phyloP scores from a whole-genome alignment of 23 tunicate genomes.

The Aplidium turbinatum region DNA sequence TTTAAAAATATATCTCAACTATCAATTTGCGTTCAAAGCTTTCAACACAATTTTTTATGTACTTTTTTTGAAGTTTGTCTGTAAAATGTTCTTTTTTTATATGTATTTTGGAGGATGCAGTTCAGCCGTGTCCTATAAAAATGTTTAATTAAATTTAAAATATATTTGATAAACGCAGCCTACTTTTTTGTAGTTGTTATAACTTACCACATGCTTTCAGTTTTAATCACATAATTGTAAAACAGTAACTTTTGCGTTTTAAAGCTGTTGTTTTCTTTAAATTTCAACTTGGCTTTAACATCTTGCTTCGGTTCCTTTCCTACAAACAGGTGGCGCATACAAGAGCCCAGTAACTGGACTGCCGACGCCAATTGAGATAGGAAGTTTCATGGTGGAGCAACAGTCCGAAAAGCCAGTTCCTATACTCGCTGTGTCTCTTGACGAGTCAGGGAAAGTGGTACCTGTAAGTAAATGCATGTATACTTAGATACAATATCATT shows the following conservation, averaged over 20 bases:
- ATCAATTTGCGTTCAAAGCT: neutral
- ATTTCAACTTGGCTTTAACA: no score
- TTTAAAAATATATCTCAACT: neutral
- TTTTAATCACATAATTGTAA: no score
- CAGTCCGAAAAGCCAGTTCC: slow-evolving; percentile 68
- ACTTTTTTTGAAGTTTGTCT: neutral
- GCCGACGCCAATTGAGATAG: slow-evolving; percentile 89
- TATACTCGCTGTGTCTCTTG: slow-evolving; percentile 53
- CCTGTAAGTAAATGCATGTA: slow-evolving; percentile 43
- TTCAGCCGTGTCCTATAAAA: no score
- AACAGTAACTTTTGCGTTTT: no score
- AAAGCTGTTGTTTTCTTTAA: no score
- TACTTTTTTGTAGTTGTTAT: no score
- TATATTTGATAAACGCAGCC: no score
- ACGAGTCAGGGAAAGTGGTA: slow-evolving; percentile 65
- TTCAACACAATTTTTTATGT: neutral
- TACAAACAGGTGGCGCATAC: slow-evolving; percentile 73
- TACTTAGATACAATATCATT: no score
- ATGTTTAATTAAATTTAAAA: no score
- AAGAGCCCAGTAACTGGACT: slow-evolving; percentile 73
- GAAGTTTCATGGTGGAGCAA: slow-evolving; percentile 68
- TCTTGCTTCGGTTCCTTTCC: no score
- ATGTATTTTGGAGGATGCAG: no score
- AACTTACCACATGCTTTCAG: no score
- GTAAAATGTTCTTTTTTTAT: neutral